Conservation (phyloP, 1,140 invertebrate genomes). For the Wasmannia auropunctata region DNA sequence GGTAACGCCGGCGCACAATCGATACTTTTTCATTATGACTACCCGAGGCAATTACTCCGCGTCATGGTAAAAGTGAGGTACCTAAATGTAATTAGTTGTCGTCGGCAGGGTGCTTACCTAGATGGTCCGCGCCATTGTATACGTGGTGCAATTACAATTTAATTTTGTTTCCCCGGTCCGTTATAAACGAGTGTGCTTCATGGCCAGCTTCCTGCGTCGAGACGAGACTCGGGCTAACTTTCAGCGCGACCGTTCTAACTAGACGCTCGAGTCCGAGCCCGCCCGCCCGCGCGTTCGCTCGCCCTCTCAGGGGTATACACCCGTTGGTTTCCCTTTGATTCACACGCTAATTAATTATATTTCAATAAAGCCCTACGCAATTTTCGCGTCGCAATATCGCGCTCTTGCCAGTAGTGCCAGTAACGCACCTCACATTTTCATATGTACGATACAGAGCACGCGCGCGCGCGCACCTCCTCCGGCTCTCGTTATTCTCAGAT, state of each 20-base stretch:
- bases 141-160: slow-evolving; percentile 78
- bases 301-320: background rate
- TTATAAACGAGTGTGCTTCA: slow-evolving; percentile 77
- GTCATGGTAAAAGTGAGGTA: slow-evolving; percentile 74
- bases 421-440: slow-evolving; percentile 23
- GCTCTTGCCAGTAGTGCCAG: background rate
- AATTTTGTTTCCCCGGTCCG: slow-evolving; percentile 73
- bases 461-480: background rate
- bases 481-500: slow-evolving; percentile 24
- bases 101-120: slow-evolving; percentile 74
- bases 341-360: slow-evolving; percentile 76
- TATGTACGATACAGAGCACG: background rate
- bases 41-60: slow-evolving; percentile 72
- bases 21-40: slow-evolving; percentile 76
- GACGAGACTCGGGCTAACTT: slow-evolving; percentile 61
- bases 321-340: slow-evolving; percentile 63
- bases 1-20: slow-evolving; percentile 62
- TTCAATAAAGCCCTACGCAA: slow-evolving; percentile 67
- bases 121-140: slow-evolving; percentile 70
- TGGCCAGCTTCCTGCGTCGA: slow-evolving; percentile 65
- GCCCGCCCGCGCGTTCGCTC: background rate
- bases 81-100: slow-evolving; percentile 79
- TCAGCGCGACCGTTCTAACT: slow-evolving; percentile 66
- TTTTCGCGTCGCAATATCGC: slow-evolving; percentile 67
- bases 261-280: slow-evolving; percentile 35